Evolutionary conservation across 2,888 invertebrate genomes (phyloP).

Genomic region (Podotricha telesiphe): DNA sequence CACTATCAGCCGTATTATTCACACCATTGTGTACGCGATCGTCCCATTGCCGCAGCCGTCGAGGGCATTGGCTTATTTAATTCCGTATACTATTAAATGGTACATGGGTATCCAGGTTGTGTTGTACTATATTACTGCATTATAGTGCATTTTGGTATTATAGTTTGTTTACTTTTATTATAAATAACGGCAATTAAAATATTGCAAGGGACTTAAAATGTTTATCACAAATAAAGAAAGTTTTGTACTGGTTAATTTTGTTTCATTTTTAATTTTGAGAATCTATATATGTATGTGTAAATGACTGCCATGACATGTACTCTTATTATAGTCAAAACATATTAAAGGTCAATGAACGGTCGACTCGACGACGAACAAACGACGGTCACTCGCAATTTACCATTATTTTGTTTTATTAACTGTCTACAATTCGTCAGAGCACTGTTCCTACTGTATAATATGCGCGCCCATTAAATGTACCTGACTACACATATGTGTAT

Average conservation of each 20-base stretch:
- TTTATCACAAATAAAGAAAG: background rate
- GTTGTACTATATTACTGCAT: conserved; percentile 49
- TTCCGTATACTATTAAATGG: conserved; percentile 58
- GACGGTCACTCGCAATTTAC: background rate
- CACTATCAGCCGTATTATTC: conserved; percentile 81
- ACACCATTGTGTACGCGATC: conserved; percentile 86
- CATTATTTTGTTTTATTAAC: background rate
- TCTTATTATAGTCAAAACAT: background rate
- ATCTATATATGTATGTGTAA: too few relatives aligned
- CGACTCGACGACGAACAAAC: background rate
- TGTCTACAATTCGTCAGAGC: background rate
- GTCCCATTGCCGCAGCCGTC: conserved; percentile 84
- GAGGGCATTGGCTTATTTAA: conserved; percentile 61
- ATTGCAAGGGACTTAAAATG: background rate
- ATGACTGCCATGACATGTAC: too few relatives aligned
- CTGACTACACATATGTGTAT: background rate
- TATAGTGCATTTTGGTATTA: conserved; percentile 31
- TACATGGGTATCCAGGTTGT: conserved; percentile 70
- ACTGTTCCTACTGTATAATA: too few relatives aligned
- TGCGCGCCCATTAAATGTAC: too few relatives aligned
- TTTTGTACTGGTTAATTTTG: conserved; percentile 2
- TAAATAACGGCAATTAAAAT: background rate
- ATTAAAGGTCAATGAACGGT: background rate
- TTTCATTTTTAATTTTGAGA: background rate
- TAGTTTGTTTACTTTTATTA: background rate